phyloP scores from a whole-genome alignment of 2,113 vertebrate genomes.

The Polyodon spathula region DNA sequence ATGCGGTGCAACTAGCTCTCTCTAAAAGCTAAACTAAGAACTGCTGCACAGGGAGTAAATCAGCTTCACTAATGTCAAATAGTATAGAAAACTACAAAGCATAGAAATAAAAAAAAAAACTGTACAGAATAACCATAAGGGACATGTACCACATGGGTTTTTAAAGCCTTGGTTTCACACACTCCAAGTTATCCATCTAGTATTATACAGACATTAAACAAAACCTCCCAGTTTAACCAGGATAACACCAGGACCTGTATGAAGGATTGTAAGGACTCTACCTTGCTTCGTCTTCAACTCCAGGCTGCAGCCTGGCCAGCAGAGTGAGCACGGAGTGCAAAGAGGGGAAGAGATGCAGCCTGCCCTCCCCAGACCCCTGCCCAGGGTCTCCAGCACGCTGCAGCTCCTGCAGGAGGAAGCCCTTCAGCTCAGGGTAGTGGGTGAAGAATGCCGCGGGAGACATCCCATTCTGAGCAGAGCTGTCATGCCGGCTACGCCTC shows the following conservation, averaged over 20 bases:
- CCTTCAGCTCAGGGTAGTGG: slow-evolving; percentile 52
- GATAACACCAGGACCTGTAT: neutral
- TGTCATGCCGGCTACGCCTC: slow-evolving; percentile 38
- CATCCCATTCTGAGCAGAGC: slow-evolving; percentile 42
- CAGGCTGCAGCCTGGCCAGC: slow-evolving; percentile 67
- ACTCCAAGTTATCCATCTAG: too few species aligned
- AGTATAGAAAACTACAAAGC: too few species aligned
- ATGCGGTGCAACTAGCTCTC: too few species aligned
- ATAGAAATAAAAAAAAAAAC: too few species aligned
- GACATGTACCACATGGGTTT: too few species aligned
- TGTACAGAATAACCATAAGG: too few species aligned
- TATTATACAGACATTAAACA: too few species aligned
- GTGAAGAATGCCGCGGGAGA: slow-evolving; percentile 59
- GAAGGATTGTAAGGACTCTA: slow-evolving; percentile 16
- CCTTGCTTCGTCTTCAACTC: slow-evolving; percentile 40
- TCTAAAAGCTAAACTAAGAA: too few species aligned
- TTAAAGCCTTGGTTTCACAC: too few species aligned
- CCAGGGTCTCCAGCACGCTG: slow-evolving; percentile 40
- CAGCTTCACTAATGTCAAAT: too few species aligned
- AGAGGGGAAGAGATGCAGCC: slow-evolving; percentile 50
- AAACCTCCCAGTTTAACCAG: neutral
- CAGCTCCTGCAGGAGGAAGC: slow-evolving; percentile 58
- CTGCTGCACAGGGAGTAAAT: too few species aligned
- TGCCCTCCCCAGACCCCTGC: slow-evolving; percentile 15
- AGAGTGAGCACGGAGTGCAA: slow-evolving; percentile 74